Percentiles rank a stretch among this genome's conserved stretches.
Evolutionary conservation across 2,113 vertebrate species (phyloP).

Genomic region (zebrafish (Danio rerio)): DNA sequence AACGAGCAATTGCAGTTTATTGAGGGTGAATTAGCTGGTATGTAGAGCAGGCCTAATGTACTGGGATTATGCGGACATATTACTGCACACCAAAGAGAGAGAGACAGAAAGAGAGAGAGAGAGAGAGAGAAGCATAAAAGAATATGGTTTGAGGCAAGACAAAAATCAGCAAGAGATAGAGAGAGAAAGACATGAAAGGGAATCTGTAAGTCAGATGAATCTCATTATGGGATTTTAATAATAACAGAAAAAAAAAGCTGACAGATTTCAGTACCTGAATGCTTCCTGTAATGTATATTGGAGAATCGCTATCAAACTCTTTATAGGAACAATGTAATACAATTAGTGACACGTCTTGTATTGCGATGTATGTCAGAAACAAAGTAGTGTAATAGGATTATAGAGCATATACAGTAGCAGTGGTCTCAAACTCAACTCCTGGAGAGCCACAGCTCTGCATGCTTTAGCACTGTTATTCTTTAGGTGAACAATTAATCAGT

Average conservation of each 20-base stretch:
- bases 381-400: not conserved
- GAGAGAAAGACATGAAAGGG: constrained; percentile 13
- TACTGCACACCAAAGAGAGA: constrained; percentile 40
- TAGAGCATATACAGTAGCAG: no score
- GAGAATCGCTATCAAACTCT: not conserved
- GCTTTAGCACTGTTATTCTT: no score
- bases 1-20: constrained; percentile 74
- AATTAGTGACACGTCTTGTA: not conserved
- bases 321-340: not conserved
- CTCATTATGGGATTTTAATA: not conserved
- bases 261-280: not conserved
- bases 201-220: not conserved
- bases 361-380: not conserved
- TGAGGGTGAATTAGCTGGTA: constrained; percentile 73
- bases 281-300: not conserved
- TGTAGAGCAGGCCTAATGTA: constrained; percentile 67
- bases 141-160: not conserved
- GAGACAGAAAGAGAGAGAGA: not conserved
- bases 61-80: constrained; percentile 59
- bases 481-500: no score
- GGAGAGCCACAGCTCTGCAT: no score
- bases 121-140: not conserved
- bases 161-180: not conserved
- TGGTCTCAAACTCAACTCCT: no score
- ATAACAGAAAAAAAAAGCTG: no score